Percentiles rank a stretch among this genome's conserved stretches.
Evolutionary conservation across 2,888 invertebrate species (phyloP).

Genomic region (Colostygia pectinataria): DNA sequence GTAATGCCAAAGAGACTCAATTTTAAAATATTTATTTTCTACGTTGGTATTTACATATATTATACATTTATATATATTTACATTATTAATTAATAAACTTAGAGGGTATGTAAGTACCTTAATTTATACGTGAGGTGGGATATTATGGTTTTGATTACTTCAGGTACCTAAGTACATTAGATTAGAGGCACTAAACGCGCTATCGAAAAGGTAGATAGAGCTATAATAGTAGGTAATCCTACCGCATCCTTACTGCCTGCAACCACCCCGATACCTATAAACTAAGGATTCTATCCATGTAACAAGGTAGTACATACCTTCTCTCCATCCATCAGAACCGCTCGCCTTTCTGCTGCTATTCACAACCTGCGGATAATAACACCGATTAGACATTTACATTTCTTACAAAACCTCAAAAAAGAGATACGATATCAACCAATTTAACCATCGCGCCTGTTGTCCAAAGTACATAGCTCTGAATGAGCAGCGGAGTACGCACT

Average conservation of each 20-base stretch:
- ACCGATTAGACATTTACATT: slow-evolving; percentile 42
- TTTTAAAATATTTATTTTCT: neutral
- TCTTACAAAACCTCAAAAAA: slow-evolving; percentile 34
- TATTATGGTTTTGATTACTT: too few relatives aligned
- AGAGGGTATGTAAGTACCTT: too few relatives aligned
- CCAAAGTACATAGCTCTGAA: slow-evolving; percentile 48
- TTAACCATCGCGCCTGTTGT: slow-evolving; percentile 41
- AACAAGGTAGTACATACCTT: slow-evolving; percentile 57
- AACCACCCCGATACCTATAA: too few relatives aligned
- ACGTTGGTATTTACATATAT: neutral
- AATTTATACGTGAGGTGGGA: too few relatives aligned
- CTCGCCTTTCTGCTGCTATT: slow-evolving; percentile 87
- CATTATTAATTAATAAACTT: too few relatives aligned
- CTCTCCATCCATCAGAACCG: slow-evolving; percentile 79
- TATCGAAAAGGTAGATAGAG: too few relatives aligned
- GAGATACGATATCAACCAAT: slow-evolving; percentile 59
- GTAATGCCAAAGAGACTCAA: neutral
- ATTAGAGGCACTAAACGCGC: too few relatives aligned
- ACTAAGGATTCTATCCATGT: neutral
- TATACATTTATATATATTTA: too few relatives aligned
- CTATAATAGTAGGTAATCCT: too few relatives aligned
- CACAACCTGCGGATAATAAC: slow-evolving; percentile 77
- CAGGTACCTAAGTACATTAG: too few relatives aligned
- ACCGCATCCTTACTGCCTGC: too few relatives aligned
- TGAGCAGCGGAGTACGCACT: slow-evolving; percentile 13